Evolutionary conservation across 2,797 vertebrate species (phyloP).

Genomic region (Semaprochilodus insignis): DNA sequence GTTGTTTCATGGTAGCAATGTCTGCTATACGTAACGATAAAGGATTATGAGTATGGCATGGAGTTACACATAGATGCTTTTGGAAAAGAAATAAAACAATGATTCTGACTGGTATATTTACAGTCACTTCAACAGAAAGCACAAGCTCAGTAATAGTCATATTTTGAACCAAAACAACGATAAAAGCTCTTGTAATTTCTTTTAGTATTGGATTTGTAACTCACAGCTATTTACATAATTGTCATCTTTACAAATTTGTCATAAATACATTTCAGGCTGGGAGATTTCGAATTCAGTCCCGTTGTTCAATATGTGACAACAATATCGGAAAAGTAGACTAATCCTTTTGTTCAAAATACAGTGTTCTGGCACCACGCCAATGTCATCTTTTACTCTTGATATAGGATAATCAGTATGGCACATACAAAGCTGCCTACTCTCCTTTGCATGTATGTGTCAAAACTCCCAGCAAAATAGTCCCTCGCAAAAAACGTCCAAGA

Average conservation of each 20-base stretch:
- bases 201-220: conserved; percentile 70
- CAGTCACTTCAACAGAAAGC: conserved; percentile 84
- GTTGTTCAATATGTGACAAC: conserved; percentile 72
- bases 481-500: conserved; percentile 52
- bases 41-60: conserved; percentile 57
- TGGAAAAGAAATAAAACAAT: conserved; percentile 57
- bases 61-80: conserved; percentile 42
- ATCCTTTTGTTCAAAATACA: conserved; percentile 60
- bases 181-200: conserved; percentile 79
- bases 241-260: conserved; percentile 85
- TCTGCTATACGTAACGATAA: conserved; percentile 70
- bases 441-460: conserved; percentile 48
- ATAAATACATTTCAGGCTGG: conserved; percentile 95
- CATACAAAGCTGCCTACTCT: conserved; percentile 74
- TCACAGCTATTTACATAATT: conserved; percentile 84
- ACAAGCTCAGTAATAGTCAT: conserved; percentile 83
- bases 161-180: conserved; percentile 84
- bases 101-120: conserved; percentile 85
- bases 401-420: conserved; percentile 74
- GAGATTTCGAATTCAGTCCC: conserved; percentile 75
- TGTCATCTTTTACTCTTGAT: conserved; percentile 68
- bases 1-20: conserved; percentile 76
- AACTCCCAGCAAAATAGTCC: conserved; percentile 59
- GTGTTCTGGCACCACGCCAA: conserved; percentile 59
- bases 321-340: conserved; percentile 62